These are phyloP conservation scores for Stegana nigrithorax DNA, from an alignment of 2,888 invertebrate species.

Conservation along the genomic window DNA sequence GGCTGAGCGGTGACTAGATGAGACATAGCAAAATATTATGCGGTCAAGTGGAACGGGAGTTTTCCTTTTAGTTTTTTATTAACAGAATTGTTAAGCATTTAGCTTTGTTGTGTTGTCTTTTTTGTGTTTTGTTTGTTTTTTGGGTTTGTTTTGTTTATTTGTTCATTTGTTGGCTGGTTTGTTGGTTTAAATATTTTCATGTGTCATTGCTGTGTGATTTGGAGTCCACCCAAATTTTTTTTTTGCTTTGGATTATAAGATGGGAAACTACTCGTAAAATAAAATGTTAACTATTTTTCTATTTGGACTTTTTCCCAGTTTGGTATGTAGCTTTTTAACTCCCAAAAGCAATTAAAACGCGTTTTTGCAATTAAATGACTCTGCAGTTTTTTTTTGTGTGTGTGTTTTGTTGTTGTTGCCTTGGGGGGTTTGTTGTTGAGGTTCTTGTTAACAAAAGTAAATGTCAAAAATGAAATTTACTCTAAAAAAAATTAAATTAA, in stretches of 20 bases:
- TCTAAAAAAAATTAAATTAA: not conserved
- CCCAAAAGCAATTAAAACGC: constrained; percentile 56
- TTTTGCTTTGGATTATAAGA: constrained; percentile 1
- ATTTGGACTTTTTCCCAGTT: not conserved
- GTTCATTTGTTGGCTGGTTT: not conserved
- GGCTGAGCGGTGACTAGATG: not conserved
- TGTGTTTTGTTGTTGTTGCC: constrained; percentile 9
- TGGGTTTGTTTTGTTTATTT: not conserved
- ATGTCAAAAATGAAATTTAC: constrained; percentile 55
- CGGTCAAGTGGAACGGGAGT: constrained; percentile 11
- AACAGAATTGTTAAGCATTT: constrained; percentile 12
- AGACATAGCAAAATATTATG: no score
- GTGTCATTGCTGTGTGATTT: not conserved
- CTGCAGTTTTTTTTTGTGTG: constrained; percentile 45
- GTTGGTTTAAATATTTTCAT: not conserved
- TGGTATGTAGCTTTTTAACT: not conserved
- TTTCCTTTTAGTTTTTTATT: not conserved
- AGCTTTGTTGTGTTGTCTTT: no score
- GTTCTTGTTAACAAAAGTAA: constrained; percentile 54
- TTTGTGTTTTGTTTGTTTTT: no score
- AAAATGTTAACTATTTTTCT: not conserved
- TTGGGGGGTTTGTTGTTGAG: constrained; percentile 34
- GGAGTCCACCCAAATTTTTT: constrained; percentile 6
- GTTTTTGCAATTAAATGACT: constrained; percentile 59
- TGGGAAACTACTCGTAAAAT: constrained; percentile 7